Percentiles rank a stretch among this genome's conserved stretches.
These are phyloP conservation scores for Euzophera pinguis DNA, from an alignment of 2,888 invertebrate species.

Conservation along the genomic window DNA sequence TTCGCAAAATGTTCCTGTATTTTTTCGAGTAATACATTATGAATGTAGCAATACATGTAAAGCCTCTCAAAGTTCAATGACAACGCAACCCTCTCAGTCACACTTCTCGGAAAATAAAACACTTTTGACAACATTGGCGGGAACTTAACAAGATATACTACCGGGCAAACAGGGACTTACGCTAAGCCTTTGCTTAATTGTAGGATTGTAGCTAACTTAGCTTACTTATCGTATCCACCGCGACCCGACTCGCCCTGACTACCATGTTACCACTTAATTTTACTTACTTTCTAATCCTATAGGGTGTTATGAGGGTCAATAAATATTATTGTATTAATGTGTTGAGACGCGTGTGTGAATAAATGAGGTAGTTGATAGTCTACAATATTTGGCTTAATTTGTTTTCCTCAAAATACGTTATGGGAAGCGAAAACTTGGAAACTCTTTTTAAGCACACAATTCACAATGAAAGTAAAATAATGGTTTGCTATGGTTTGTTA, in stretches of 20 bases:
- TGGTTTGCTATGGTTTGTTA: too few species aligned
- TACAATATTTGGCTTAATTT: too few species aligned
- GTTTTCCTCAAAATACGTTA: not conserved
- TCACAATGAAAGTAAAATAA: too few species aligned
- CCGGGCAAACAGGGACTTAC: slow-evolving; percentile 39
- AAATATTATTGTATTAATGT: slow-evolving; percentile 3
- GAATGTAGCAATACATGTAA: not conserved
- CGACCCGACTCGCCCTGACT: slow-evolving; percentile 32
- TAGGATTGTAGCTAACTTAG: slow-evolving; percentile 51
- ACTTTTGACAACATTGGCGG: slow-evolving; percentile 6
- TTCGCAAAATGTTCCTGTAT: too few species aligned
- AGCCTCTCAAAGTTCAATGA: not conserved
- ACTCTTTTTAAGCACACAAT: too few species aligned
- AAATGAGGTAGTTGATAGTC: not conserved
- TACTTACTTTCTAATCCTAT: slow-evolving; percentile 17
- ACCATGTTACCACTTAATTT: slow-evolving; percentile 26
- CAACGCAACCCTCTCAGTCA: not conserved
- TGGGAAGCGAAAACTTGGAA: too few species aligned
- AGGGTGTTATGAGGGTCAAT: slow-evolving; percentile 1
- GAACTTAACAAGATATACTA: slow-evolving; percentile 28
- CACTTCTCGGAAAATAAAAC: not conserved
- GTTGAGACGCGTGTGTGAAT: slow-evolving; percentile 1
- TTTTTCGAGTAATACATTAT: too few species aligned
- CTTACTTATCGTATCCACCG: slow-evolving; percentile 54
- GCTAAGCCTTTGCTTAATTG: slow-evolving; percentile 53